Conservation (phyloP, 2,888 invertebrate genomes). For the Athetis lepigone region DNA sequence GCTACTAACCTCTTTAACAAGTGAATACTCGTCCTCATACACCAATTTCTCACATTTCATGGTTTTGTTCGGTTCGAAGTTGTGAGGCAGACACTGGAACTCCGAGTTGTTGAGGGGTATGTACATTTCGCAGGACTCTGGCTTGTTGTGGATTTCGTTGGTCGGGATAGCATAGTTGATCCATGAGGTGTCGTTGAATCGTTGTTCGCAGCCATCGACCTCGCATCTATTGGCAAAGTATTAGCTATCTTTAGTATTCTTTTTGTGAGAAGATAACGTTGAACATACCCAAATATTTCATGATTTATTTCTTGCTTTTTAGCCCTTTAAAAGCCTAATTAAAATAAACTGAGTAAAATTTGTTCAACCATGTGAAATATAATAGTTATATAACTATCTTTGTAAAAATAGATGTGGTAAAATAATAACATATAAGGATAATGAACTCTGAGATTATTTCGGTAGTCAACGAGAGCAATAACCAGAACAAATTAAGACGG, state of each 20-base stretch:
- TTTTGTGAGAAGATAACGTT: no score
- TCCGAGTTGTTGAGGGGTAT: conserved; percentile 67
- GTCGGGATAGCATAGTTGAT: conserved; percentile 79
- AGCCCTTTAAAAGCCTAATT: background rate
- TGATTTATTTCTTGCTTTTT: no score
- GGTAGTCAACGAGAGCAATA: conserved; percentile 32
- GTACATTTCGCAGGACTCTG: conserved; percentile 75
- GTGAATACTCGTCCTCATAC: conserved; percentile 79
- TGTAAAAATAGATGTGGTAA: background rate
- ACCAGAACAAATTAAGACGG: conserved; percentile 37
- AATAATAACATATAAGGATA: conserved; percentile 35
- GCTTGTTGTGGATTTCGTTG: conserved; percentile 66
- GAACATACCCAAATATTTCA: no score
- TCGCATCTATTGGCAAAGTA: conserved; percentile 75
- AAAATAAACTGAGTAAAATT: background rate
- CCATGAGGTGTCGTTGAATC: conserved; percentile 87
- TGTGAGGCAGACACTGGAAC: conserved; percentile 74
- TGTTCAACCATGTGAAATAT: background rate
- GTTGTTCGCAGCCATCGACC: conserved; percentile 81
- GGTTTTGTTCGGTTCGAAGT: conserved; percentile 77
- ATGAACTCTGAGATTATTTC: conserved; percentile 37
- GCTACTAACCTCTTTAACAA: conserved; percentile 84
- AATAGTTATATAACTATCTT: background rate
- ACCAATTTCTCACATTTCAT: conserved; percentile 77
- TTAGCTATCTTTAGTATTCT: no score